phyloP scores from a whole-genome alignment of 2,113 vertebrate genomes.

The Periophthalmus modestus region DNA sequence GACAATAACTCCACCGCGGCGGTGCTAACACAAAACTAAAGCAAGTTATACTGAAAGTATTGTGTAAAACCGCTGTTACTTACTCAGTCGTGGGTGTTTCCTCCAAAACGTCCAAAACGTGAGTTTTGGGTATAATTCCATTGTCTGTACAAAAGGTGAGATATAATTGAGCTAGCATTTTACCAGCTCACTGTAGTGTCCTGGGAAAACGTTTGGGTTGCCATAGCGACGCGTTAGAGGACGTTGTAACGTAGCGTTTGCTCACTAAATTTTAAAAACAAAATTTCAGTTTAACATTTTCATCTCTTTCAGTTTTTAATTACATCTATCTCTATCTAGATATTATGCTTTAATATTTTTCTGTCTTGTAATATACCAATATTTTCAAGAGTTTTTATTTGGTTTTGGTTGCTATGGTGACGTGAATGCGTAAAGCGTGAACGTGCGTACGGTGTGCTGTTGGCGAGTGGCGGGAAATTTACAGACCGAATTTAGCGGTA shows the following conservation, averaged over 20 bases:
- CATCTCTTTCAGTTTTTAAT: neutral
- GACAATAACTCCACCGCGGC: too few species aligned
- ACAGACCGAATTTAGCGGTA: neutral
- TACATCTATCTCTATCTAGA: too few species aligned
- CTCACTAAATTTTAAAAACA: too few species aligned
- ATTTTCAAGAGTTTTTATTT: too few species aligned
- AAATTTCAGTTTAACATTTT: neutral
- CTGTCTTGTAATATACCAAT: too few species aligned
- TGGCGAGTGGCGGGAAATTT: neutral
- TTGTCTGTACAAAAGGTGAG: slow-evolving; percentile 65
- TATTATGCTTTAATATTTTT: too few species aligned
- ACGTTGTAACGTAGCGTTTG: too few species aligned
- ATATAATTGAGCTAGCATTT: slow-evolving; percentile 53
- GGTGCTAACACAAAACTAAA: too few species aligned
- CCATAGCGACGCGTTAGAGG: neutral
- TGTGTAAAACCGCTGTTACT: slow-evolving; percentile 1
- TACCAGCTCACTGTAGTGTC: neutral
- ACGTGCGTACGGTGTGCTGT: neutral
- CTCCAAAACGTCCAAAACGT: slow-evolving; percentile 65
- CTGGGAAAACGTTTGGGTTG: neutral
- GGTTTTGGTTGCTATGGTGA: slow-evolving; percentile 20
- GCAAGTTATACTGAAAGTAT: too few species aligned
- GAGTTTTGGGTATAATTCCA: slow-evolving; percentile 64
- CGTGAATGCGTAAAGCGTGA: neutral
- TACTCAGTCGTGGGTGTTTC: slow-evolving; percentile 46